Percentiles rank a stretch among this genome's conserved stretches.
These are phyloP conservation scores for Sebastes steindachneri DNA, from an alignment of 2,797 vertebrate species.

Conservation along the genomic window DNA sequence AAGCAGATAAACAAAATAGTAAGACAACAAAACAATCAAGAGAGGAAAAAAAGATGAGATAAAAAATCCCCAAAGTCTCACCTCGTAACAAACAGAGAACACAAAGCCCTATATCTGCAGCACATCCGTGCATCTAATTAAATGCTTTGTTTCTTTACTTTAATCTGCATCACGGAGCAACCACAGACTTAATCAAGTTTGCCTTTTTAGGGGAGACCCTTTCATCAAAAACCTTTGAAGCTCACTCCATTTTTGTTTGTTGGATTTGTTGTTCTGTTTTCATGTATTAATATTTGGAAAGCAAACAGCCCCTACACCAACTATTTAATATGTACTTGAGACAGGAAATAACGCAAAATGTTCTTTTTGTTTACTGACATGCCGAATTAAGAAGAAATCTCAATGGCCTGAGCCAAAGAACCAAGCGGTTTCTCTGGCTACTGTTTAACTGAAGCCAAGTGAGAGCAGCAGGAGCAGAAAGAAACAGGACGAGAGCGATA, in stretches of 20 bases:
- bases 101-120: constrained; percentile 3
- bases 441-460: background rate
- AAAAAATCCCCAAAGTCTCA: constrained; percentile 16
- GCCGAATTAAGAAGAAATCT: background rate
- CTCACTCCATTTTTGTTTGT: background rate
- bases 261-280: background rate
- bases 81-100: background rate
- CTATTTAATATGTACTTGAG: background rate
- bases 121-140: constrained; percentile 7
- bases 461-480: constrained; percentile 2
- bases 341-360: background rate
- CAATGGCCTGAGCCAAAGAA: background rate
- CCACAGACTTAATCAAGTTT: background rate
- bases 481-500: background rate
- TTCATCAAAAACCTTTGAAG: constrained; percentile 4
- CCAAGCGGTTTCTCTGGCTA: background rate
- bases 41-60: background rate
- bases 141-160: constrained; percentile 1
- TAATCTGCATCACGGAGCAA: background rate
- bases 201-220: background rate
- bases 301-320: background rate
- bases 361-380: background rate
- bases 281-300: constrained; percentile 7
- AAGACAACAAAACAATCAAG: background rate
- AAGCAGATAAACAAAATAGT: background rate